phyloP scores from a whole-genome alignment of 2,797 vertebrate genomes.

The Acanthurus lineatus region DNA sequence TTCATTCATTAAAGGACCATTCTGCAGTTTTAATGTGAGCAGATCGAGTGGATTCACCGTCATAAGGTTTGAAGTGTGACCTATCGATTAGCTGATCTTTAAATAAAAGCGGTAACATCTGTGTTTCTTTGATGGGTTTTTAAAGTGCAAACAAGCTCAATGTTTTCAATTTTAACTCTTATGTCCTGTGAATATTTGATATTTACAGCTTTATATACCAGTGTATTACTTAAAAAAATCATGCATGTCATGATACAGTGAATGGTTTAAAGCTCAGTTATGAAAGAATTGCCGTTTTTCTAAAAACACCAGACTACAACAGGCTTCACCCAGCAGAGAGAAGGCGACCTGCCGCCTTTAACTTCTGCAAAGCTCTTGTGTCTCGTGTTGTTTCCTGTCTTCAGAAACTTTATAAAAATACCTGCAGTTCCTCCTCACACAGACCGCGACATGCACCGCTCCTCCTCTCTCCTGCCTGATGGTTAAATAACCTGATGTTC shows the following conservation, averaged over 20 bases:
- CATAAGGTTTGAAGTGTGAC: background rate
- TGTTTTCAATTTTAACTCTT: background rate
- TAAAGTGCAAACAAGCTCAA: too few relatives aligned
- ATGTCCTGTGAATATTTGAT: background rate
- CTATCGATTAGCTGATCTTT: background rate
- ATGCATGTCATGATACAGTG: background rate
- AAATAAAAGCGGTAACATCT: too few relatives aligned
- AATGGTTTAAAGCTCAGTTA: background rate
- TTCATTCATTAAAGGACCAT: slow-evolving; percentile 9
- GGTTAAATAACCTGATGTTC: slow-evolving; percentile 4
- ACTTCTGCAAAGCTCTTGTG: too few relatives aligned
- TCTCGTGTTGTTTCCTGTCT: background rate
- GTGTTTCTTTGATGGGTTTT: too few relatives aligned
- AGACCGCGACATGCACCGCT: background rate
- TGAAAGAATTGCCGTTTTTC: too few relatives aligned
- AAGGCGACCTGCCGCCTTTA: too few relatives aligned
- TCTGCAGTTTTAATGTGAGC: background rate
- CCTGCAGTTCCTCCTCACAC: background rate
- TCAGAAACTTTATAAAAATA: too few relatives aligned
- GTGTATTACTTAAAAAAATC: too few relatives aligned
- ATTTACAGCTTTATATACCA: background rate
- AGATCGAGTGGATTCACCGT: background rate
- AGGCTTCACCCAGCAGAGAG: too few relatives aligned
- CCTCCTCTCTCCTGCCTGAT: background rate
- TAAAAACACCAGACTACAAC: too few relatives aligned